phyloP scores from a whole-genome alignment of 2,888 invertebrate species.

The Meiosimyza platycephala region DNA sequence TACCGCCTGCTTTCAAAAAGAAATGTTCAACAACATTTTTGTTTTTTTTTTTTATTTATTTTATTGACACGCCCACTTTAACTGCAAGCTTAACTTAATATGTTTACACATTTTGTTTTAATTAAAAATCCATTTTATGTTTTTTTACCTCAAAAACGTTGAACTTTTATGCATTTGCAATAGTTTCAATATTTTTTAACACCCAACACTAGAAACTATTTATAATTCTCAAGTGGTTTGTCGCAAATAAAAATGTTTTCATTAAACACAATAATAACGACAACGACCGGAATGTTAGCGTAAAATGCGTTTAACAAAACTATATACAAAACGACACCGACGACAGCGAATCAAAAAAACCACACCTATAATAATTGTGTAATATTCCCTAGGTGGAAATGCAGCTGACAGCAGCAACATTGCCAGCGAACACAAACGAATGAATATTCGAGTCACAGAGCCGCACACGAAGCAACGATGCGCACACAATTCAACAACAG shows the following conservation, averaged over 20 bases:
- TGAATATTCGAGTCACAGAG: slow-evolving; percentile 17
- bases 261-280: neutral
- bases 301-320: slow-evolving; percentile 8
- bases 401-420: slow-evolving; percentile 26
- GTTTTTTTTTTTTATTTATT: no score
- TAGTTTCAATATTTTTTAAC: neutral
- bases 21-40: no score
- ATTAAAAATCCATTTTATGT: no score
- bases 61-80: no score
- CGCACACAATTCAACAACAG: neutral
- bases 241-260: neutral
- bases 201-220: neutral
- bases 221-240: neutral
- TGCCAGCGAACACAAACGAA: slow-evolving; percentile 5
- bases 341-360: slow-evolving; percentile 39
- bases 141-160: no score
- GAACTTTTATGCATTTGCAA: no score
- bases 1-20: no score
- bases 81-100: no score
- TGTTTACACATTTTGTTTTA: no score
- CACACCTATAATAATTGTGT: slow-evolving; percentile 52
- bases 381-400: slow-evolving; percentile 47
- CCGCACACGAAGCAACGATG: neutral
- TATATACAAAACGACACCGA: neutral
- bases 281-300: neutral